phyloP scores from a whole-genome alignment of 2,797 vertebrate genomes.

The Hippocampus kuda region DNA sequence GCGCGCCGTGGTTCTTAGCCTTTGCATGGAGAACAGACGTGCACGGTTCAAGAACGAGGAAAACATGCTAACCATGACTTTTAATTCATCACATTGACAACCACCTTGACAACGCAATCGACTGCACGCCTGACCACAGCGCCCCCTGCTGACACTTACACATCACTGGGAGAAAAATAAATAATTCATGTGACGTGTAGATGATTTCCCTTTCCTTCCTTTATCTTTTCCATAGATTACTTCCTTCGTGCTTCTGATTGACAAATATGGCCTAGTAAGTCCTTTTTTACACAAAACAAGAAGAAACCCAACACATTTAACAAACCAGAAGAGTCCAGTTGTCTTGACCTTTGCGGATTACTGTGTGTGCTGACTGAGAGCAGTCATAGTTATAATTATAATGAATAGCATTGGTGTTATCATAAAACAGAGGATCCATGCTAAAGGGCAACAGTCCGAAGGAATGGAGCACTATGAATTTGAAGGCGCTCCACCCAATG shows the following conservation, averaged over 20 bases:
- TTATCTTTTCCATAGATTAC: no score
- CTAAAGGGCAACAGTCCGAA: not conserved
- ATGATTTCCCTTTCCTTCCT: no score
- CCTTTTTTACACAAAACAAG: no score
- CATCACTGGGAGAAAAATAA: no score
- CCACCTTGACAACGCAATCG: not conserved
- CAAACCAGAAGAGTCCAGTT: no score
- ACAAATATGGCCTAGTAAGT: no score
- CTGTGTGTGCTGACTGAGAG: no score
- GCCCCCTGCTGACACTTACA: not conserved
- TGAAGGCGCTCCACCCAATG: not conserved
- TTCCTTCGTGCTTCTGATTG: not conserved
- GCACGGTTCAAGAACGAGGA: not conserved
- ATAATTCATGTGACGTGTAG: no score
- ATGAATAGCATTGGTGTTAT: no score
- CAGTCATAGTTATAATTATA: no score
- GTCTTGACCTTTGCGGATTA: no score
- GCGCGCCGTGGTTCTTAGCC: not conserved
- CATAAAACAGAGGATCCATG: not conserved
- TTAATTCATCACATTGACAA: not conserved
- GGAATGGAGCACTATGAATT: not conserved
- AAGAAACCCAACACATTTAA: no score
- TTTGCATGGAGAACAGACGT: not conserved
- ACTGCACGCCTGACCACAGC: not conserved
- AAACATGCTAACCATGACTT: not conserved